Base-by-base conservation (phyloP, 2,888 invertebrate genomes). In the Charanyca ferruginea region DNA sequence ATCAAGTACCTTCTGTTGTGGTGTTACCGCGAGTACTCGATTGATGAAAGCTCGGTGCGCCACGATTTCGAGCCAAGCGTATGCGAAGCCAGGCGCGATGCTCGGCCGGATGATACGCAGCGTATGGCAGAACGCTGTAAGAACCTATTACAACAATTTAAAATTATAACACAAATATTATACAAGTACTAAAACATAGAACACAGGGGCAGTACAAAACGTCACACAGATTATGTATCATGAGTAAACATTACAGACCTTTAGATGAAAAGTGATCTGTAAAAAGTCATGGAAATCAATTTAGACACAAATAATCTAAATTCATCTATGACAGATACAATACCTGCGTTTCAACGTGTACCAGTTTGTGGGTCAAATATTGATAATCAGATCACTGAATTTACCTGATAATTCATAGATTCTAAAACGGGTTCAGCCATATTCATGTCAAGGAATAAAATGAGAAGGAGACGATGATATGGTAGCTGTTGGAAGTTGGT, bases 21-120 rank as follows among this genome's bases (percentile, higher is more conserved):
- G 98, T 13, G 98, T 98, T 66, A 98, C 97, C 0, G 98, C 98
- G 32, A 99, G 96, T 94, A 99, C 98, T 61, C 99, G 96, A 59
- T 99, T 99, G 87, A 99, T 97, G 92, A 99, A 99, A 0, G 98
- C 98, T 61, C 99, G 97, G 93, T 99, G 99, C 0, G 99, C 99
- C 45, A 99, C 98, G 52, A 99, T 96, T 92, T 99, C 99, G 65
- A 99, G 95, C 99, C 99, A 99, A 2, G 99, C 98, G 91, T 98
- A 99, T 65, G 99, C 98, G 93, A 99, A 99, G 0, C 98, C 99
- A 0, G 99, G 99, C 0, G 98, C 99, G 83, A 98, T 97, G 51
- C 97, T 97, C 11, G 99, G 99, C 64, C 99, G 96, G 77, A 99
- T 96, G 82, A 99, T 98, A 87, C 99, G 99, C 79, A 99, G 96